Evolutionary conservation across 2,888 invertebrate species (phyloP).

Genomic region (Digitonthophagus gazella): DNA sequence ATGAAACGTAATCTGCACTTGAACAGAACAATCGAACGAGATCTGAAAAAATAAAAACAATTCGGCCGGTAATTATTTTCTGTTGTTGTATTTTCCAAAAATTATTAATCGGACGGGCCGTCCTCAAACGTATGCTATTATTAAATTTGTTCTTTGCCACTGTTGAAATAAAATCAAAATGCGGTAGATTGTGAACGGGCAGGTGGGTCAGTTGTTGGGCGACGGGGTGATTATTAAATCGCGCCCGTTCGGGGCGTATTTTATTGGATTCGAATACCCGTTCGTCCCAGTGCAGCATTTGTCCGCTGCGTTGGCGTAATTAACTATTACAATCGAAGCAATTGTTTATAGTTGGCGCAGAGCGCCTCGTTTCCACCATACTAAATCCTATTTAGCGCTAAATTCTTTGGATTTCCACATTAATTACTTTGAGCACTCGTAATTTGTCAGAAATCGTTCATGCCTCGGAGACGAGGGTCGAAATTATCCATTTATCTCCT

Average conservation of each 20-base stretch:
- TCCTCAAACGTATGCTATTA: too few relatives aligned
- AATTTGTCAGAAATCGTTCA: conserved; percentile 15
- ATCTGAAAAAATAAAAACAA: not conserved
- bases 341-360: not conserved
- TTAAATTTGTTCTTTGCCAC: not conserved
- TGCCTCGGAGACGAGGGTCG: conserved; percentile 10
- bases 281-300: not conserved
- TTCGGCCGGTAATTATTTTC: not conserved
- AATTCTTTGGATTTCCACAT: not conserved
- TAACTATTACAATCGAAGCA: not conserved
- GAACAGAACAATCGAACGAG: not conserved
- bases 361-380: not conserved
- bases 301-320: not conserved
- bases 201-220: not conserved
- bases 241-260: not conserved
- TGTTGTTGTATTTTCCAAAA: not conserved
- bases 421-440: conserved; percentile 6
- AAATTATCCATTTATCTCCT: conserved; percentile 16
- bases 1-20: not conserved
- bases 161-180: not conserved
- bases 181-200: not conserved
- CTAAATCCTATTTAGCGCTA: not conserved
- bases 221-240: not conserved
- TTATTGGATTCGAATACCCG: not conserved
- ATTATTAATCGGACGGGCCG: not conserved